Conservation (phyloP, 2,888 invertebrate genomes). For the Philaethria dido region DNA sequence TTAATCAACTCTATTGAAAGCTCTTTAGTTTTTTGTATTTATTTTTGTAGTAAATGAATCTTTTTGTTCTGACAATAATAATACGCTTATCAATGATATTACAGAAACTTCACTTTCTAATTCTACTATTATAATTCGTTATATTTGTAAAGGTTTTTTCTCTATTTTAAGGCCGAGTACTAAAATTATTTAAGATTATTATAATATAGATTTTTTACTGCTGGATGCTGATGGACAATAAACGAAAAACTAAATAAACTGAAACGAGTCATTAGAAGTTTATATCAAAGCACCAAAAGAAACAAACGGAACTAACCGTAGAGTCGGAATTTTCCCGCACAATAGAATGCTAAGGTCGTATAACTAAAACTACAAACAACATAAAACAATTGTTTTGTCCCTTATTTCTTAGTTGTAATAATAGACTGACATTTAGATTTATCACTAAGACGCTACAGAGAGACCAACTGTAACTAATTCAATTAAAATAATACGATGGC, state of each 20-base stretch:
- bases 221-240: not conserved
- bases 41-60: not conserved
- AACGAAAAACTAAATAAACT: not conserved
- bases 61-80: not conserved
- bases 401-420: constrained; percentile 29
- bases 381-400: constrained; percentile 33
- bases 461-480: constrained; percentile 32
- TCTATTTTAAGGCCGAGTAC: too few species aligned
- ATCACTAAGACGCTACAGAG: constrained; percentile 21
- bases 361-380: constrained; percentile 9
- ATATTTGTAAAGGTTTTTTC: too few species aligned
- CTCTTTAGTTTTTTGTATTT: not conserved
- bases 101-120: not conserved
- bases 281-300: not conserved
- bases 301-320: constrained; percentile 18
- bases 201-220: too few species aligned
- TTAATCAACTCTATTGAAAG: constrained; percentile 7
- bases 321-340: constrained; percentile 23
- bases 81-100: not conserved
- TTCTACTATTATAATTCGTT: not conserved
- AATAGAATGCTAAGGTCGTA: constrained; percentile 32
- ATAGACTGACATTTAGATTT: constrained; percentile 24
- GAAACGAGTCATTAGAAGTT: not conserved
- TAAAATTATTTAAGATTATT: too few species aligned
- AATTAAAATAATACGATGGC: constrained; percentile 32